phyloP scores from a whole-genome alignment of 1,140 invertebrate genomes.

The Pseudomyrmex concolor region DNA sequence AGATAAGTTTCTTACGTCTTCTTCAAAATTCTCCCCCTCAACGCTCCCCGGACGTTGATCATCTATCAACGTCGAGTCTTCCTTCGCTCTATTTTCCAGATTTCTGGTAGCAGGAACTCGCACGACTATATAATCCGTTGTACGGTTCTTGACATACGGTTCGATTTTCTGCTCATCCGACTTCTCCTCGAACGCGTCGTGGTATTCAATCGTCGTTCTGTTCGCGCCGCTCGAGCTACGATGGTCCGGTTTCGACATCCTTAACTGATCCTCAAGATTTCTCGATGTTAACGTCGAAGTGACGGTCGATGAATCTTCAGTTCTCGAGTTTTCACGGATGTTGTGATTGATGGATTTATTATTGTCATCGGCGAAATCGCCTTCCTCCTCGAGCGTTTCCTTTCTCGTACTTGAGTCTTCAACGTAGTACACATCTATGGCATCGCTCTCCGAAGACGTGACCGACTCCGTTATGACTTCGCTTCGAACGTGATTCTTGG shows the following conservation, averaged over 20 bases:
- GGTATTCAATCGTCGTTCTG: slow-evolving; percentile 56
- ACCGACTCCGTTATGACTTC: slow-evolving; percentile 57
- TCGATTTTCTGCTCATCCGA: slow-evolving; percentile 40
- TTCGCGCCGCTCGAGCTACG: slow-evolving; percentile 10
- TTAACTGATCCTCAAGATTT: slow-evolving; percentile 15
- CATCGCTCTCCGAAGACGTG: slow-evolving; percentile 65
- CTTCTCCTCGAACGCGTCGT: slow-evolving; percentile 56
- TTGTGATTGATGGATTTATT: slow-evolving; percentile 38
- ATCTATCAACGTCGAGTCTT: slow-evolving; percentile 41
- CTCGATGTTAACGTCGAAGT: slow-evolving; percentile 44
- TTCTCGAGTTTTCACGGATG: slow-evolving; percentile 25
- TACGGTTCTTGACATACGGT: slow-evolving; percentile 50
- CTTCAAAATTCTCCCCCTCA: slow-evolving; percentile 10
- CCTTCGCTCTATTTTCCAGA: slow-evolving; percentile 44
- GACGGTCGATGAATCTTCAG: slow-evolving; percentile 16
- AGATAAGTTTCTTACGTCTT: slow-evolving; percentile 32
- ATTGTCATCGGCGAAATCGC: slow-evolving; percentile 15
- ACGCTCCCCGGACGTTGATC: background rate
- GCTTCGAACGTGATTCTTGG: slow-evolving; percentile 69
- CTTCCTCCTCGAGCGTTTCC: background rate
- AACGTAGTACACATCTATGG: slow-evolving; percentile 49
- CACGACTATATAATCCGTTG: slow-evolving; percentile 35
- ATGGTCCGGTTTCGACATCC: slow-evolving; percentile 6
- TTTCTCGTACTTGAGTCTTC: slow-evolving; percentile 54
- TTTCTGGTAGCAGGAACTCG: slow-evolving; percentile 23